Evolutionary conservation across 92 coral and sea anemone genomes (phyloP), one percentile per base, ranked within the genome.

Genomic region (Palythoa caribaeorum): DNA sequence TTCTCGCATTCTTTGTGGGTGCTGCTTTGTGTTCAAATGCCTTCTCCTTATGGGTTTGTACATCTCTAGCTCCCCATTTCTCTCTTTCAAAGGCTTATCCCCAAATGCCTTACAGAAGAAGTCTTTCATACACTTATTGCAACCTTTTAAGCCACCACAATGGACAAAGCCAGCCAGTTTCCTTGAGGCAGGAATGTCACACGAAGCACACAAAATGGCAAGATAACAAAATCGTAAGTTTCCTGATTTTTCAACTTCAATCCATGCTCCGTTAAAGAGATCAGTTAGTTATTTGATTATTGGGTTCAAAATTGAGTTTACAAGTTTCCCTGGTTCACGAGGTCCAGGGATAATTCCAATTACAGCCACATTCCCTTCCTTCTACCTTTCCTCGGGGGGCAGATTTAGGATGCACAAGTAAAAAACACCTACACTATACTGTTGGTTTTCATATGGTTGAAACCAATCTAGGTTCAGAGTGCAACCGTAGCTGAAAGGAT

Each of bases 131-230:
- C 90, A 90, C 71, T 81, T 86, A 75, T 90, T 90, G 65, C 90
- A 90, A 1, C 90, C 90, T n/a, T 38, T 86, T 39, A 35, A 38
- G 1, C 85, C 76, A 40, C 54, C 9, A 69, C 19, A 79, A 14
- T 85, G 13, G 1, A 90, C 63, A 54, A 86, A 90, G 5, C 93
- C 93, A 78, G 84, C 72, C 2, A 86, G 87, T 40, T 86, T 90
- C 10, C 90, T 74, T 38, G 90, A 90, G 2, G 90, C 93, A 17
- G 93, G 93, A 13, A 87, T 86, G 74, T 86, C 93, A 86, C 92
- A 89, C 2, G 86, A 60, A 6, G 70, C 89, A 69, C 89, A 89
- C n/a, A 84, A 21, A 4, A 89, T 16, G 20, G 89, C 92, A 28
- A 89, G 72, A 20, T 28, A 77, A 40, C 79, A 84, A 76, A 83